Evolutionary conservation across 1,140 invertebrate genomes (phyloP).

Genomic region (Melanaphis sacchari): DNA sequence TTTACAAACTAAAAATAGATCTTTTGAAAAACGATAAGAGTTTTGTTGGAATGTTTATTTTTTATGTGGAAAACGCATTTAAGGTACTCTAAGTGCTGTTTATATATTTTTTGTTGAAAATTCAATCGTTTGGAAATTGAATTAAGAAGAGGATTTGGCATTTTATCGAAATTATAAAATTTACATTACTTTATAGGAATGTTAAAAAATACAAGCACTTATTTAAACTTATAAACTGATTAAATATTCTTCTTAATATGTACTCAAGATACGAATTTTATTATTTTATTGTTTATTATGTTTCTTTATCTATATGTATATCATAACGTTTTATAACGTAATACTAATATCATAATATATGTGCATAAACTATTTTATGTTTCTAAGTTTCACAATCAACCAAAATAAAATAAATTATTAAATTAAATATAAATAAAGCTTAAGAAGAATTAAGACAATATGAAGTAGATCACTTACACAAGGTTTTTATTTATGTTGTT

Average conservation of each 20-base stretch:
- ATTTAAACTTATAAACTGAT: neutral
- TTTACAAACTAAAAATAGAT: neutral
- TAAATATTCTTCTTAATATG: neutral
- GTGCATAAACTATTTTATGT: neutral
- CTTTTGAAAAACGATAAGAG: neutral
- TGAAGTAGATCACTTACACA: neutral
- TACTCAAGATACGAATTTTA: neutral
- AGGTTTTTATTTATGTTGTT: neutral
- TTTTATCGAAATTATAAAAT: neutral
- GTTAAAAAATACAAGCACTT: neutral
- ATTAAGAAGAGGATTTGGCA: neutral
- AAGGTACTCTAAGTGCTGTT: neutral
- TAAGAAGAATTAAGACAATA: neutral
- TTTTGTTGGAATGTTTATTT: neutral
- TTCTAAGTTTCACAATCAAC: neutral
- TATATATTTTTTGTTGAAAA: neutral
- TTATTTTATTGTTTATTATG: neutral
- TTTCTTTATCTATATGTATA: neutral
- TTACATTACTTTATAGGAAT: neutral
- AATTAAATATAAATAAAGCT: neutral
- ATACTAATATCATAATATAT: no score
- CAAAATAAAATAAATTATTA: neutral
- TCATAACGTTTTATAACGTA: neutral
- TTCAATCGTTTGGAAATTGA: slow-evolving; percentile 14
- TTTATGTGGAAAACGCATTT: neutral